Percentiles rank a stretch among this genome's conserved stretches.
Evolutionary conservation across 2,113 vertebrate genomes (phyloP).

Genomic region (Pithys albifrons): DNA sequence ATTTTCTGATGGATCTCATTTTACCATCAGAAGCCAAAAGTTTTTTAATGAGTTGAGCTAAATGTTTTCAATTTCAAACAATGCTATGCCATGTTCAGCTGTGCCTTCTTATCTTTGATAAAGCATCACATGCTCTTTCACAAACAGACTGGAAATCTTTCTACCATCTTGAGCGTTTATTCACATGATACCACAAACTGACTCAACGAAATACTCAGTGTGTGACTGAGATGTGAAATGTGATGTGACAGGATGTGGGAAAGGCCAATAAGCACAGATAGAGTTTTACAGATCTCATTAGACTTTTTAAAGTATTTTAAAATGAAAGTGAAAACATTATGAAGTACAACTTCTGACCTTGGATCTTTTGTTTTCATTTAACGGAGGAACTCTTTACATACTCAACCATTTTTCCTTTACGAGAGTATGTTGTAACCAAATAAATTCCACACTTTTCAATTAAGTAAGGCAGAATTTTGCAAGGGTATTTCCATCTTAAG

Average conservation of each 20-base stretch:
- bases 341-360: neutral
- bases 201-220: neutral
- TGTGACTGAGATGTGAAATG: neutral
- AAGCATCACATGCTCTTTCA: neutral
- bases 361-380: neutral
- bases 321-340: neutral
- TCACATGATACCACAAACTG: constrained; percentile 3
- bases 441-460: neutral
- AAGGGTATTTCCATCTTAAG: neutral
- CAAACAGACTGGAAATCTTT: neutral
- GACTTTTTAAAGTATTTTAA: neutral
- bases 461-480: neutral
- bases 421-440: neutral
- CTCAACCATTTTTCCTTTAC: neutral
- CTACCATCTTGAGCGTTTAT: neutral
- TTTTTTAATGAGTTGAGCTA: neutral
- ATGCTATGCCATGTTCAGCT: neutral
- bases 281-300: neutral
- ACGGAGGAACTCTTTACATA: neutral
- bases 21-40: neutral
- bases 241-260: neutral
- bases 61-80: neutral
- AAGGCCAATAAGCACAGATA: neutral
- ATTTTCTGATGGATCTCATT: neutral
- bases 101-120: neutral